Base-by-base conservation (phyloP, 2,113 vertebrate genomes). In the Ploceus nigricollis region DNA sequence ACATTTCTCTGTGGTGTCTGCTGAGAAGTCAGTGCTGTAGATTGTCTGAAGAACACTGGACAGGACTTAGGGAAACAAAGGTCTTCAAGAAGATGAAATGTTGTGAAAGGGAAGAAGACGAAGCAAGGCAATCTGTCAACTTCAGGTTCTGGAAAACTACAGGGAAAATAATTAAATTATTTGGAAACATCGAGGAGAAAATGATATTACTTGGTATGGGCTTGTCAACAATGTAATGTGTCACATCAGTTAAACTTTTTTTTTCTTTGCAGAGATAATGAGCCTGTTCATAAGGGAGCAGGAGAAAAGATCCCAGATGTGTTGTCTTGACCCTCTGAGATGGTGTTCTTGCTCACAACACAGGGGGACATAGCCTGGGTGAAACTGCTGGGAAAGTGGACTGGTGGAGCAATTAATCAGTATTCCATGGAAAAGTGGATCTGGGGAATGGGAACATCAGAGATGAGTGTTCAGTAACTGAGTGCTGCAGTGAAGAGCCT, bases 141-240 rank as follows among this genome's bases (percentile, higher is more conserved):
- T 88, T 90, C 79, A 37, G 81, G 60, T 63, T 83, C 83, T 97
- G 95, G 95, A 92, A 93, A 96, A 92, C 86, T 90, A 73, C 93
- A 75, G 89, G 91, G 77, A 80, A 95, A 96, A 81, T 91, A 97
- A 97, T 96, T 45, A 31, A 81, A 77, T 95, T 95, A 95, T 61
- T 96, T 93, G 64, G 86, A 94, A 95, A 80, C 93, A 92, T 73
- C 4, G 6, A 94, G 77, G 80, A 92, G 89, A 88, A 96, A 96
- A 95, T 94, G 30, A 4, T 87, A 94, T 97, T 97, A 93, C 60
- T 83, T 86, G 82, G 91, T 81, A 87, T 81, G 93, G 91, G 86
- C 93, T 94, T 97, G 96, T 95, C 96, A 95, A 21, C 93, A 51
- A 18, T 47, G 30, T 80, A 81, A 92, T 94, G 91, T 93, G 95